phyloP scores from a whole-genome alignment of 2,797 vertebrate species.

The Carcharodon carcharias region DNA sequence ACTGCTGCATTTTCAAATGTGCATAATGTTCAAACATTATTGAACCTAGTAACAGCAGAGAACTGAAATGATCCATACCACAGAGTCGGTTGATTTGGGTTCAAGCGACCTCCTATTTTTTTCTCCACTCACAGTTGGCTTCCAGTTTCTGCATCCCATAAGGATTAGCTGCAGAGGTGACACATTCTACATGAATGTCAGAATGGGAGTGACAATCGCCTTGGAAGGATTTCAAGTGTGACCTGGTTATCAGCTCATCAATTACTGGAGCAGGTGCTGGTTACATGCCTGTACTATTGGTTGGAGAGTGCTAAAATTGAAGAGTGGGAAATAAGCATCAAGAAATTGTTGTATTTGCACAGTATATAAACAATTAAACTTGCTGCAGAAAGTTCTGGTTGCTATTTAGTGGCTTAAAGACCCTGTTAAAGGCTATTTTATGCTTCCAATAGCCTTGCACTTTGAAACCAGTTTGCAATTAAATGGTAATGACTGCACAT shows the following conservation, averaged over 20 bases:
- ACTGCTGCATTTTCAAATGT: background rate
- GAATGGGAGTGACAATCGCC: background rate
- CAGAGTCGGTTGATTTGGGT: background rate
- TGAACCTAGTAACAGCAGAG: background rate
- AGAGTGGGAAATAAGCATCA: background rate
- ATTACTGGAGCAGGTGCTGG: background rate
- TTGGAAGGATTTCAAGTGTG: background rate
- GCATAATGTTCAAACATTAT: background rate
- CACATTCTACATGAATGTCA: background rate
- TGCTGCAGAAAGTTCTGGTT: background rate
- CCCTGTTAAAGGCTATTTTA: background rate
- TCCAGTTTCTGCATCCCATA: background rate
- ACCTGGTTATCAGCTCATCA: background rate
- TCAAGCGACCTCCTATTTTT: background rate
- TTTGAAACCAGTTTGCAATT: background rate
- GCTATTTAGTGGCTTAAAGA: background rate
- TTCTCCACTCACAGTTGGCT: background rate
- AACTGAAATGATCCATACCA: background rate
- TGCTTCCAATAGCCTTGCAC: background rate
- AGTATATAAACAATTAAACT: background rate
- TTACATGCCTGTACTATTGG: background rate
- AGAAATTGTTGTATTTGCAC: background rate
- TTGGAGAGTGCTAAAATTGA: background rate
- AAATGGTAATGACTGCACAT: background rate
- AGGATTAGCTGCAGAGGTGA: background rate